Conservation (phyloP, 2,113 vertebrate genomes). For the Gavia stellata region DNA sequence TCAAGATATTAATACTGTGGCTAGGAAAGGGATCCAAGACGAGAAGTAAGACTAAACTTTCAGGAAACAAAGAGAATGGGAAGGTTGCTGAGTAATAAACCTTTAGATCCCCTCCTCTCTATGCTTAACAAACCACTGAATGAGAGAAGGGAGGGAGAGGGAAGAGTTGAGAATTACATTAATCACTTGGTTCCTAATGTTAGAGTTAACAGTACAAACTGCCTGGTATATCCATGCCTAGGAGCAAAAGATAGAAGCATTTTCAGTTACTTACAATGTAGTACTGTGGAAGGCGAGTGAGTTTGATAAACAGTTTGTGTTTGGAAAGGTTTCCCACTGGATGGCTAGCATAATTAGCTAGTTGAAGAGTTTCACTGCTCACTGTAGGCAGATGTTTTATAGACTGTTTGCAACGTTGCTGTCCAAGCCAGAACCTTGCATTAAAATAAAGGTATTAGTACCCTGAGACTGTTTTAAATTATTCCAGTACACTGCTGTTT, state of each 20-base stretch:
- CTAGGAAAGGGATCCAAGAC: neutral
- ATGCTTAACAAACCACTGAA: neutral
- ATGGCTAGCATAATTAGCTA: slow-evolving; percentile 89
- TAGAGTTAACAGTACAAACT: neutral
- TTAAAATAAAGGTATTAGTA: slow-evolving; percentile 56
- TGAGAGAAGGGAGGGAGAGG: neutral
- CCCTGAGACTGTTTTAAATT: neutral
- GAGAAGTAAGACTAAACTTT: neutral
- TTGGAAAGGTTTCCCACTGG: slow-evolving; percentile 90
- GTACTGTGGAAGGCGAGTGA: slow-evolving; percentile 95
- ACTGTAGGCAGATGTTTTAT: slow-evolving; percentile 97
- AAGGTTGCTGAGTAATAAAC: neutral
- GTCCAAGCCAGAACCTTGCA: slow-evolving; percentile 96
- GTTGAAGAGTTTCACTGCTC: slow-evolving; percentile 87
- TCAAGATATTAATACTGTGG: neutral
- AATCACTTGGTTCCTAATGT: neutral
- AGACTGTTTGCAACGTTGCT: slow-evolving; percentile 95
- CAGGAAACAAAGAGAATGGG: neutral
- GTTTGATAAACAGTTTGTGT: slow-evolving; percentile 93
- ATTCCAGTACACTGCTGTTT: neutral
- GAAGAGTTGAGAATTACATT: neutral
- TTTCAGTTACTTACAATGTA: slow-evolving; percentile 88
- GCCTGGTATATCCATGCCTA: neutral
- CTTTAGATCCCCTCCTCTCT: neutral
- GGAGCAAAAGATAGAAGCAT: neutral